phyloP scores from a whole-genome alignment of 1,140 invertebrate species.

The Drosophila asahinai region DNA sequence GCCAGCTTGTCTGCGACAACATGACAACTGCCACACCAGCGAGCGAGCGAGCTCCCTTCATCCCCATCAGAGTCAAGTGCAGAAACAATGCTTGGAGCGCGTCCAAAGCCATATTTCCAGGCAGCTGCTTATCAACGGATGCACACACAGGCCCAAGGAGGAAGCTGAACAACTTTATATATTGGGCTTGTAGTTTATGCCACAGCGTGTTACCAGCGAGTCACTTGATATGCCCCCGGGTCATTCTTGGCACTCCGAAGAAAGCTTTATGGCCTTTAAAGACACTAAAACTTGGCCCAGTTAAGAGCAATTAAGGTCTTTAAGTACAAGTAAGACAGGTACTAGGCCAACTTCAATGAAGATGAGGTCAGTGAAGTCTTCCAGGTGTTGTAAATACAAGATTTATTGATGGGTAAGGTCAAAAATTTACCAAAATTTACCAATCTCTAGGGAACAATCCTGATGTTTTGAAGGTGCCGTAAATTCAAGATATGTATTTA shows the following conservation, averaged over 20 bases:
- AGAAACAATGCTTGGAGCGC: constrained; percentile 21
- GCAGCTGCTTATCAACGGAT: constrained; percentile 42
- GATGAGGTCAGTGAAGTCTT: background rate
- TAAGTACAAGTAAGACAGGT: too few relatives aligned
- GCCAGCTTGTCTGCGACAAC: constrained; percentile 31
- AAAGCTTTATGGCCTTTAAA: constrained; percentile 11
- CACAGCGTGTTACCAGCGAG: constrained; percentile 30
- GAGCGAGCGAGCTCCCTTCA: background rate
- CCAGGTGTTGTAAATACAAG: too few relatives aligned
- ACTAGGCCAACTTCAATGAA: background rate
- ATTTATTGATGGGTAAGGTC: too few relatives aligned
- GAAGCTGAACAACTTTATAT: constrained; percentile 32
- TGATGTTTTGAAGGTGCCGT: too few relatives aligned
- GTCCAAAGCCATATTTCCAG: constrained; percentile 13
- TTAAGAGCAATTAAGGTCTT: constrained; percentile 7
- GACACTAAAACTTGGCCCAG: background rate
- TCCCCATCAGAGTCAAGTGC: constrained; percentile 40
- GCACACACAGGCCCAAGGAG: constrained; percentile 13
- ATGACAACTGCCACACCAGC: constrained; percentile 37
- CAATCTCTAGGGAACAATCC: too few relatives aligned
- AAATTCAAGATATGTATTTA: too few relatives aligned
- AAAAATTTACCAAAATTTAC: too few relatives aligned
- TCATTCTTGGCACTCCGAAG: constrained; percentile 17
- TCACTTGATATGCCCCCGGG: constrained; percentile 22
- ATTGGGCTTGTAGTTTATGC: constrained; percentile 44